Base-by-base conservation (phyloP, 2,888 invertebrate species). In the Caenorhabditis panamensis region DNA sequence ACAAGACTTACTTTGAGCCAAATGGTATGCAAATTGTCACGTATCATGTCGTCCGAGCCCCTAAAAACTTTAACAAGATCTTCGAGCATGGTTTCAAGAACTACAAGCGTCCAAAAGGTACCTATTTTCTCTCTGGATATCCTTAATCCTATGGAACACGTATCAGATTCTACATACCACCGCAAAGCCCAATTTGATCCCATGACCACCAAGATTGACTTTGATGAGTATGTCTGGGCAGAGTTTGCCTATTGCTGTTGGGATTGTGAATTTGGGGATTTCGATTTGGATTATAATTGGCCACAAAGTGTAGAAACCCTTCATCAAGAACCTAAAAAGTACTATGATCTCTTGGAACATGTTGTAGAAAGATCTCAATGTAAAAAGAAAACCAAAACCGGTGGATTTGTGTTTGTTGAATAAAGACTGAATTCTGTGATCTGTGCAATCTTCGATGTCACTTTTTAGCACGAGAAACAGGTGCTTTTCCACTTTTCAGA, bases 31-130 rank as follows among this genome's bases (percentile, higher is more conserved):
- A 54, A 28, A n/a, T 54, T 2, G 8, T 54, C 54, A 54, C 54
- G 1, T 54, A 54, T 22, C 26, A 54, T 8, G 28, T 54, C n/a
- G 54, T 54, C n/a, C 11, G 28, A 54, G 54, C 54, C 3, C 54
- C 54, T 3, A 1, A n/a, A 16, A 54, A 54, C 54, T 54, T 28
- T n/a, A 26, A 26, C 4, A 54, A 54, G 28, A 26, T 26, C 13
- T 54, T 54, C n/a, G 54, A 26, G n/a, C 3, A n/a, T n/a, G 1
- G 1, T 2, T 54, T 54, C 54, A 20, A 22, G 5, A 54, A 54
- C 16, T 54, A 54, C 28, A 26, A 26, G 8, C 26, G 54, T 16
- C 2, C 13, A 1, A 54, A 54, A n/a, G 51, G 51, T 51, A 24
- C 11, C 8, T 9, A 20, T n/a, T 49, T 49, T n/a, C 8, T 9